Conservation (phyloP, 2,113 vertebrate genomes). For the Tragelaphus strepsiceros region DNA sequence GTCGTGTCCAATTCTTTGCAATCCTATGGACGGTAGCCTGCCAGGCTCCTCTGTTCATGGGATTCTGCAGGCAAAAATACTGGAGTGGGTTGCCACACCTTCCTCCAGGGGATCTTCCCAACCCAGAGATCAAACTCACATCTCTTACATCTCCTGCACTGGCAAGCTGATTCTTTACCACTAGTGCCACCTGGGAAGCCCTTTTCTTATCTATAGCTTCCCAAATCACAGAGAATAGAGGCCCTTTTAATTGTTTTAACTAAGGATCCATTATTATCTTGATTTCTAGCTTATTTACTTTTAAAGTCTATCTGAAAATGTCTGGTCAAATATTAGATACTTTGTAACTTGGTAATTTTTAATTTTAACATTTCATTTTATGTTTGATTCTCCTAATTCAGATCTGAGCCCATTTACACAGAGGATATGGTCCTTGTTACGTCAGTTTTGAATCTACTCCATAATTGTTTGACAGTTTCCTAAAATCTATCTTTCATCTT, state of each 20-base stretch:
- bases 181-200: background rate
- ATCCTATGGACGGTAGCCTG: background rate
- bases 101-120: background rate
- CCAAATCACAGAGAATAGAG: background rate
- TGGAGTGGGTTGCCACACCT: background rate
- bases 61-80: background rate
- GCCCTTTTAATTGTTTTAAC: background rate
- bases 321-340: background rate
- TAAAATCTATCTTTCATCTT: background rate
- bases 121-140: background rate
- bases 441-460: background rate
- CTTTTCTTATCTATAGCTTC: background rate
- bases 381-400: background rate
- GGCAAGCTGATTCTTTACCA: background rate
- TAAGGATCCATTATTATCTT: background rate
- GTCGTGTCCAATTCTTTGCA: rapidly evolving
- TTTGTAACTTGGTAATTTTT: background rate
- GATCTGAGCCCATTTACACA: background rate
- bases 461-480: background rate
- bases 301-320: background rate
- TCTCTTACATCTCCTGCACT: background rate
- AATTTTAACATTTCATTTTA: background rate
- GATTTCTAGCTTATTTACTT: background rate
- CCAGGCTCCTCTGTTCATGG: background rate
- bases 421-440: background rate